Evolutionary conservation across 2,888 invertebrate genomes (phyloP).

Genomic region (Pollenia labialis): DNA sequence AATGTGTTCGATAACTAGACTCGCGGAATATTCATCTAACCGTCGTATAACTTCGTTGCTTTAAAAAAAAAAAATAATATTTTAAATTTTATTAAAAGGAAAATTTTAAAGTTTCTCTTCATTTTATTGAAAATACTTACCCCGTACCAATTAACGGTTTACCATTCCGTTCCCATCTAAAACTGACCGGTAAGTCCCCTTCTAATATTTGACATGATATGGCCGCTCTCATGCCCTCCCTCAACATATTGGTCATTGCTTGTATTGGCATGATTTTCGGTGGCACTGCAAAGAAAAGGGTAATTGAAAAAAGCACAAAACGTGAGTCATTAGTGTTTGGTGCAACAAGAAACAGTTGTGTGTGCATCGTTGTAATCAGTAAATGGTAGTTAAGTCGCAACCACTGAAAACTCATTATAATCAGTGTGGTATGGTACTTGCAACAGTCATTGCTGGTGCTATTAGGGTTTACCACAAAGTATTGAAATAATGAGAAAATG

Average conservation of each 20-base stretch:
- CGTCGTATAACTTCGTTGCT: slow-evolving; percentile 86
- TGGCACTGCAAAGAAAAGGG: slow-evolving; percentile 86
- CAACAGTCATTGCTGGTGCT: slow-evolving; percentile 41
- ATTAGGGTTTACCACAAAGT: slow-evolving; percentile 27
- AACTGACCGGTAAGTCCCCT: slow-evolving; percentile 95
- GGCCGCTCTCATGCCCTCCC: slow-evolving; percentile 94
- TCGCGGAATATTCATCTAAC: slow-evolving; percentile 93
- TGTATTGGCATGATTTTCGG: slow-evolving; percentile 94
- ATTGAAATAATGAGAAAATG: slow-evolving; percentile 6
- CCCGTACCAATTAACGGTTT: slow-evolving; percentile 89
- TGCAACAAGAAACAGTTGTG: background rate
- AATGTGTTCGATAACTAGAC: slow-evolving; percentile 93
- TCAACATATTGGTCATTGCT: slow-evolving; percentile 91
- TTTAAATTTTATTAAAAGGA: background rate
- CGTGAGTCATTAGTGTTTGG: slow-evolving; percentile 63
- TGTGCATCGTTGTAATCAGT: slow-evolving; percentile 8
- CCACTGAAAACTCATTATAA: slow-evolving; percentile 72
- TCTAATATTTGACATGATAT: slow-evolving; percentile 96
- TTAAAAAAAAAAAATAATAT: background rate
- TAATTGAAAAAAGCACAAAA: slow-evolving; percentile 43
- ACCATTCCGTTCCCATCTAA: slow-evolving; percentile 96
- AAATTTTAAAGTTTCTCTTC: background rate
- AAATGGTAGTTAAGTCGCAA: slow-evolving; percentile 41
- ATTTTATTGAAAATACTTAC: slow-evolving; percentile 76
- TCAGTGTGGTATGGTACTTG: slow-evolving; percentile 60